Base-by-base conservation (phyloP, 2,888 invertebrate species). In the Labia minor region DNA sequence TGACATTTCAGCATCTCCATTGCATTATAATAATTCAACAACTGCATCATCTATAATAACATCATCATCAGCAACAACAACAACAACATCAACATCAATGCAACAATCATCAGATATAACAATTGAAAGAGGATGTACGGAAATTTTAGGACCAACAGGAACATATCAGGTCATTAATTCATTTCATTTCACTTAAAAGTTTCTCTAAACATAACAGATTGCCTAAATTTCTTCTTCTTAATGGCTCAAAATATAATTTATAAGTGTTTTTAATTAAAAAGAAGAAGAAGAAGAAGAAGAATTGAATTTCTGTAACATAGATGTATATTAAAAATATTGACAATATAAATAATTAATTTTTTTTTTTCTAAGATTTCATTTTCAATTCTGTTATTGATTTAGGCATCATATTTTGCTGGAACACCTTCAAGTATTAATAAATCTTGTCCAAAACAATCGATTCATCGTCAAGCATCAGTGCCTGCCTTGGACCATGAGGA, bases 41-140 rank as follows among this genome's bases (percentile, higher is more conserved):
- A 18, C 79, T 77, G 49, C 76, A 80, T 69, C 79, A 79, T n/a
- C n/a, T n/a, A n/a, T n/a, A n/a, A n/a, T n/a, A n/a, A 8, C 78
- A 79, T 37, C 61, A 67, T 62, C 67, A 65, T n/a, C 64, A 65
- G 16, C 61, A 67, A 64, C 37, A 68, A 21, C 62, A 67, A 61
- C 67, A 66, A 37, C 68, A 69, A 19, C 75, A 76, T 69, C 75
- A 74, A 65, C 75, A 74, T 49, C 77, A 77, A 69, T 77, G 77
- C 67, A 76, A 75, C 68, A 77, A 77, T 68, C 69, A 70, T 66
- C 77, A 76, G 63, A 66, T 67, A n/a, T n/a, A n/a, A n/a, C n/a
- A n/a, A n/a, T n/a, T n/a, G 64, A 68, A 68, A 65, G 70, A 76
- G 68, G 74, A 76, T 21, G 77, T 76, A 37, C 77, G 80, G 65